Evolutionary conservation across 2,888 invertebrate species (phyloP).

Genomic region (Andricus quercusramuli): DNA sequence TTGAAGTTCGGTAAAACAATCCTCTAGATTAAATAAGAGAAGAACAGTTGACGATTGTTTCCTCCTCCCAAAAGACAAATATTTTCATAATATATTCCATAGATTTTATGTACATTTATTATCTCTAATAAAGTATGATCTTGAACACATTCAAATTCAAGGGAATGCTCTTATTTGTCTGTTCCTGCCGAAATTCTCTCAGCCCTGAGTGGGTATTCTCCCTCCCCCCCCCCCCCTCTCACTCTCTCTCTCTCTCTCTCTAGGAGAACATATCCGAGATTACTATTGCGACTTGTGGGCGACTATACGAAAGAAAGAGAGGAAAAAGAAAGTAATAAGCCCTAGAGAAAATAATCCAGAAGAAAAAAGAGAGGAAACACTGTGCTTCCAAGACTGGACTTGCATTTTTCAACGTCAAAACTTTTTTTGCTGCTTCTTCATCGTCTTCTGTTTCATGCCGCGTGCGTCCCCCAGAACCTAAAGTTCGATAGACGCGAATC

Average conservation of each 20-base stretch:
- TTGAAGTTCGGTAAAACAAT: too few species aligned
- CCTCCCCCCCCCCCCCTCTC: too few species aligned
- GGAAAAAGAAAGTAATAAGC: slow-evolving; percentile 48
- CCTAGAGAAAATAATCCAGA: slow-evolving; percentile 54
- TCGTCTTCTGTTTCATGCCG: neutral
- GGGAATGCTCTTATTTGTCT: neutral
- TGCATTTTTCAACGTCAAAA: slow-evolving; percentile 67
- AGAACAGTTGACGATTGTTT: too few species aligned
- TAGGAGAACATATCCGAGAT: neutral
- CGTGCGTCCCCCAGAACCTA: neutral
- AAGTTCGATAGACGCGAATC: neutral
- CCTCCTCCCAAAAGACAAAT: too few species aligned
- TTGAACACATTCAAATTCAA: neutral
- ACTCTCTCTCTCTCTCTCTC: too few species aligned
- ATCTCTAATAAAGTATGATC: neutral
- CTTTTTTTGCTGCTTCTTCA: neutral
- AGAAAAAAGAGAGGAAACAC: slow-evolving; percentile 50
- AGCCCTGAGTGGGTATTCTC: neutral
- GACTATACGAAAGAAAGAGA: neutral
- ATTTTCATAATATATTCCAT: too few species aligned
- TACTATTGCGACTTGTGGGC: neutral
- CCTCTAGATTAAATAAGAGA: too few species aligned
- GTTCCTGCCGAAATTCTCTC: neutral
- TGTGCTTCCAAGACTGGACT: slow-evolving; percentile 59
- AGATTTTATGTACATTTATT: neutral